Evolutionary conservation across 2,888 invertebrate genomes (phyloP).

Genomic region (Anagyrus pseudococci): DNA sequence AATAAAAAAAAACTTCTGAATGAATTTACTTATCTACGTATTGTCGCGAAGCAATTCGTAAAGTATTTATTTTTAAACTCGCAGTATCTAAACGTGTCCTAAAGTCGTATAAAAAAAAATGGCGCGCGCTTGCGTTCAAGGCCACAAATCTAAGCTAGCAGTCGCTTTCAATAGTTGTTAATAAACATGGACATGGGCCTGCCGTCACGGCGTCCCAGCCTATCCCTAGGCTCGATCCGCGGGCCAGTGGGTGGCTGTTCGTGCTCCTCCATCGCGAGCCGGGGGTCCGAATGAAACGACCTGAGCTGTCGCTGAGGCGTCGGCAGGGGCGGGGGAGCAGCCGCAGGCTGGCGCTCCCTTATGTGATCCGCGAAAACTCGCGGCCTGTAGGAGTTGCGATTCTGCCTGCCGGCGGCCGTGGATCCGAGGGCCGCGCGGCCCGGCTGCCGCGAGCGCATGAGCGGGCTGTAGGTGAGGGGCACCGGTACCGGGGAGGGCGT

Average conservation of each 20-base stretch:
- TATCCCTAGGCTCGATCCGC: neutral
- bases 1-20: no score
- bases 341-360: slow-evolving; percentile 50
- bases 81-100: no score
- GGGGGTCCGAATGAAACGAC: slow-evolving; percentile 56
- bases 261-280: slow-evolving; percentile 49
- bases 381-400: slow-evolving; percentile 44
- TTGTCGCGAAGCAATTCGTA: no score
- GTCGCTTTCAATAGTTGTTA: slow-evolving; percentile 47
- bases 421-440: slow-evolving; percentile 11
- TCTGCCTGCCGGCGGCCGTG: slow-evolving; percentile 35
- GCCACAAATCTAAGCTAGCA: no score
- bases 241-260: neutral
- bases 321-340: slow-evolving; percentile 4
- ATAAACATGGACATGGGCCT: slow-evolving; percentile 54
- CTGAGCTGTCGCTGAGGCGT: slow-evolving; percentile 43
- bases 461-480: slow-evolving; percentile 50
- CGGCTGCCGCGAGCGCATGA: slow-evolving; percentile 42
- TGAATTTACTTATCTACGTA: no score
- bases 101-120: no score
- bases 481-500: slow-evolving; percentile 4
- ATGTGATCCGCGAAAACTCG: slow-evolving; percentile 54
- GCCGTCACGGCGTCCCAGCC: slow-evolving; percentile 45
- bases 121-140: no score
- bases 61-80: no score